Base-by-base conservation (phyloP, 2,797 vertebrate species). In the Ambastaia sidthimunki region DNA sequence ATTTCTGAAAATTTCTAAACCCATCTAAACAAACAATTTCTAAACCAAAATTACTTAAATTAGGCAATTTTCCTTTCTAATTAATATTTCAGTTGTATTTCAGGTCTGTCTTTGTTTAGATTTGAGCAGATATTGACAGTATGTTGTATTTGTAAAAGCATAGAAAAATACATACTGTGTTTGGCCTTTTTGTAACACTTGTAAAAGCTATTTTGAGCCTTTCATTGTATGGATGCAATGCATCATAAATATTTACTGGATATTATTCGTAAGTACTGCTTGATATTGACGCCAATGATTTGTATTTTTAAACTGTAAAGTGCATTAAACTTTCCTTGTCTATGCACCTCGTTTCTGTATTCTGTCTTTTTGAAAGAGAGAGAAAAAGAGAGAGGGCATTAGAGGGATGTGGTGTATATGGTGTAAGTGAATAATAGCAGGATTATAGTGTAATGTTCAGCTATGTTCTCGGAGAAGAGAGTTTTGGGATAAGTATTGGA, bases 291-390 rank as follows among this genome's bases (percentile, higher is more conserved):
- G 82, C 81, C 87, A 87, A 90, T 87, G 74, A 90, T 87, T 88
- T 91, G 88, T 91, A 88, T 84, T 90, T 92, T 86, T 86, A 89
- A 82, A 84, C 80, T 93, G 89, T 91, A 87, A 87, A 83, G 84
- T 86, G 88, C 87, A 94, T 92, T 93, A 93, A 94, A 92, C 85
- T 85, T 76, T 85, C 70, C 78, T 84, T 90, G 91, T 93, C 92
- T 94, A 93, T 93, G 91, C 91, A 92, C 82, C 74, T 80, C 66
- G 72, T 37, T 74, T 88, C 70, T 76, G 83, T 81, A 65, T 76
- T 41, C 21, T 83, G 31, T 69, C 60, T 86, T 62, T 21, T 55
- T 65, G 50, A 57, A 59, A 9, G 13, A 37, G 47, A 23, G 41
- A 59, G 74, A 16, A 78, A 55, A 82, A 62, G 84, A 68, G 84